A percentile compares a stretch with the other conserved stretches of the same genome.
These are phyloP conservation scores for Dysidea cf. avara DNA, from an alignment of 37 sponge, comb jelly and placozoan genomes.

Conservation along the genomic window DNA sequence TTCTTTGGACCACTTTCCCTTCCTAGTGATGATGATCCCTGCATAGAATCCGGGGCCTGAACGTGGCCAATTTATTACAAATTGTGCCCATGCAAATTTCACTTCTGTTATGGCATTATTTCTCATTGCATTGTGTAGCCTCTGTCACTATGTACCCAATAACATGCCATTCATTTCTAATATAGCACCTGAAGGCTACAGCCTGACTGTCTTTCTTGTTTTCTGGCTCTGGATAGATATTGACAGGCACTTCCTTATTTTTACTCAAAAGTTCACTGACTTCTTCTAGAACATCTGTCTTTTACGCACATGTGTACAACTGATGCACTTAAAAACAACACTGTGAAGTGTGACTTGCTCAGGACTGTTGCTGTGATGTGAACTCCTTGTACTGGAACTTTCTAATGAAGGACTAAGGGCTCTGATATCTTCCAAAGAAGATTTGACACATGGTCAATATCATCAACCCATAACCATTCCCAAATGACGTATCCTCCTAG, in stretches of 20 bases:
- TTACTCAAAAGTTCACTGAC: not conserved
- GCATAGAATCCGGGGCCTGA: too few species aligned
- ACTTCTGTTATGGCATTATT: not conserved
- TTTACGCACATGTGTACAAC: not conserved
- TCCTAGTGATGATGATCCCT: too few species aligned
- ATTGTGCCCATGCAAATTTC: constrained; percentile 4
- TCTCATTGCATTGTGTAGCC: not conserved
- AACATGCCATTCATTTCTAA: not conserved
- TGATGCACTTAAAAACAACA: constrained; percentile 3
- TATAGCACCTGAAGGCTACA: not conserved
- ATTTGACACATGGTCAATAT: too few species aligned
- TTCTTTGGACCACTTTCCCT: too few species aligned
- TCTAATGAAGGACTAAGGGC: too few species aligned
- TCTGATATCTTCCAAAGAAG: too few species aligned
- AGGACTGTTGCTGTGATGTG: too few species aligned
- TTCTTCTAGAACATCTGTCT: not conserved
- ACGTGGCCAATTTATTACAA: not conserved
- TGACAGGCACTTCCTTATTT: not conserved
- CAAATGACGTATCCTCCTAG: too few species aligned
- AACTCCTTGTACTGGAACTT: too few species aligned
- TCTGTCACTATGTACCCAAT: constrained; percentile 2
- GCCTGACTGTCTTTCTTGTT: not conserved
- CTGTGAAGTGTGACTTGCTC: not conserved
- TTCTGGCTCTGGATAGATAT: not conserved
- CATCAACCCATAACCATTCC: too few species aligned